Evolutionary conservation across 1,140 invertebrate species (phyloP).

Genomic region (Eriocheir sinensis): DNA sequence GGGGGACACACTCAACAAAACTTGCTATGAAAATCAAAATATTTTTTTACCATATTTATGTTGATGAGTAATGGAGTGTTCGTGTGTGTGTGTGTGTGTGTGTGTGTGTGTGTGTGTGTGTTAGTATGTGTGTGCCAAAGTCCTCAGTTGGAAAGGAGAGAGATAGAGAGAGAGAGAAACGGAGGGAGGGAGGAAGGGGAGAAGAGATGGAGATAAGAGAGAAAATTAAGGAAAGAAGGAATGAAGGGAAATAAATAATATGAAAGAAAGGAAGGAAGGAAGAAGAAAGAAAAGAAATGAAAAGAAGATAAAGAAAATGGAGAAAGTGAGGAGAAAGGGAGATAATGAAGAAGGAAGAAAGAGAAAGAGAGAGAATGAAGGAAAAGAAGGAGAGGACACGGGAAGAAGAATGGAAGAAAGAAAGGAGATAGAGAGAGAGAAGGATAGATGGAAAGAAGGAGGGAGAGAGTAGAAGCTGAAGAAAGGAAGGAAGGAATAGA

Average conservation of each 20-base stretch:
- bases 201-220: background rate
- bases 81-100: constrained; percentile 20
- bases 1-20: background rate
- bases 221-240: background rate
- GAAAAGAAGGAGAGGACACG: background rate
- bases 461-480: background rate
- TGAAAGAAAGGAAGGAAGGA: too few relatives aligned
- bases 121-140: constrained; percentile 4
- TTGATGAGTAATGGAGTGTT: background rate
- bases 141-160: background rate
- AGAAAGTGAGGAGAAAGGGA: background rate
- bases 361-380: too few relatives aligned
- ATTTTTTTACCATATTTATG: background rate
- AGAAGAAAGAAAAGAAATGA: too few relatives aligned
- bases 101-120: constrained; percentile 22
- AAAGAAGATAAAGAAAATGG: too few relatives aligned
- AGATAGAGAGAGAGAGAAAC: background rate
- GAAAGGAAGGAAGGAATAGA: background rate
- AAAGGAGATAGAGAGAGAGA: background rate
- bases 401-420: too few relatives aligned
- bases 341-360: too few relatives aligned
- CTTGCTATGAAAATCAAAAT: background rate
- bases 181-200: too few relatives aligned
- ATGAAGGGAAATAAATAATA: too few relatives aligned
- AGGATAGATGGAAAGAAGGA: too few relatives aligned